Conservation (phyloP, 2,888 invertebrate genomes). For the Cartodere bifasciata region DNA sequence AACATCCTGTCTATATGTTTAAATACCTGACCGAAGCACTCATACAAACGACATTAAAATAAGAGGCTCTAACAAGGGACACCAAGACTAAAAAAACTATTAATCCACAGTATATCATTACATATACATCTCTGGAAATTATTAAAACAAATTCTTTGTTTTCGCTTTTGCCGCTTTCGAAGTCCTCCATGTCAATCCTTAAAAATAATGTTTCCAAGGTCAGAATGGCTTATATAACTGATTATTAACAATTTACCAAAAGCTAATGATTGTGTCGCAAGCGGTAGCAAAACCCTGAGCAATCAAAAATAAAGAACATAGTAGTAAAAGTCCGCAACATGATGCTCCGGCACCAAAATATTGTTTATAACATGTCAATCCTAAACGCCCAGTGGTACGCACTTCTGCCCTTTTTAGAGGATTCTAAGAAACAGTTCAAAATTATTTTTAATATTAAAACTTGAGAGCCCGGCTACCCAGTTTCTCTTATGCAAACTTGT, state of each 20-base stretch:
- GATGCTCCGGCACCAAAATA: slow-evolving; percentile 48
- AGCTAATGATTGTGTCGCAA: slow-evolving; percentile 30
- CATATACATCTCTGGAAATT: slow-evolving; percentile 21
- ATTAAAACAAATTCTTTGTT: slow-evolving; percentile 3
- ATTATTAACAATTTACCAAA: slow-evolving; percentile 23
- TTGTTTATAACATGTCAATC: slow-evolving; percentile 36
- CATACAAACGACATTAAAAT: slow-evolving; percentile 51
- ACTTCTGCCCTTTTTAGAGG: slow-evolving; percentile 35
- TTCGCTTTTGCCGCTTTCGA: slow-evolving; percentile 1
- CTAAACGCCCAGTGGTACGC: slow-evolving; percentile 42
- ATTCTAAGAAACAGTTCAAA: too few relatives aligned
- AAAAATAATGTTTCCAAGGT: slow-evolving; percentile 4
- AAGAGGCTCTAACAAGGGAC: slow-evolving; percentile 34
- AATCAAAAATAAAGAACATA: slow-evolving; percentile 39
- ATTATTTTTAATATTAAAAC: too few relatives aligned
- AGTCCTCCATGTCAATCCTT: slow-evolving; percentile 7
- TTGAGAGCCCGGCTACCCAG: too few relatives aligned
- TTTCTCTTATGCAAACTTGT: too few relatives aligned
- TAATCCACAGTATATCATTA: slow-evolving; percentile 33
- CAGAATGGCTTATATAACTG: too few relatives aligned
- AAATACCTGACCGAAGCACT: slow-evolving; percentile 39
- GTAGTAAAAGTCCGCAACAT: slow-evolving; percentile 35
- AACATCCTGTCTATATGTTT: too few relatives aligned
- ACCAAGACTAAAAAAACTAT: slow-evolving; percentile 33
- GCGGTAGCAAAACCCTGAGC: slow-evolving; percentile 36